phyloP scores from a whole-genome alignment of 2,797 vertebrate species.

The Lycodopsis pacificus region DNA sequence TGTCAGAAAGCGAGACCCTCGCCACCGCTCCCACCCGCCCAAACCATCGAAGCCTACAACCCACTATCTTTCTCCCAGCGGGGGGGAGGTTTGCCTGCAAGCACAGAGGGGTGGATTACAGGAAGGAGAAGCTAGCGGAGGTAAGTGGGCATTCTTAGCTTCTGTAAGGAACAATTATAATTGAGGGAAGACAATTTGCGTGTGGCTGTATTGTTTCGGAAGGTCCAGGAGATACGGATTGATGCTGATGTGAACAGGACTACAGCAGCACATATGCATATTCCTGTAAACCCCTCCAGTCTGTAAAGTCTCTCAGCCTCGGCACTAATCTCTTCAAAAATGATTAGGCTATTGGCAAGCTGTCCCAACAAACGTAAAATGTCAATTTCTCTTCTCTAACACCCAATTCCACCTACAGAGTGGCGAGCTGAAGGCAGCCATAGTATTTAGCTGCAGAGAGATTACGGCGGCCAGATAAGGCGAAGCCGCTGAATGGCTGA shows the following conservation, averaged over 20 bases:
- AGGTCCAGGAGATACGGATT: constrained; percentile 23
- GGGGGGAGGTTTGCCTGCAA: constrained; percentile 30
- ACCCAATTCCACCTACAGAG: constrained; percentile 56
- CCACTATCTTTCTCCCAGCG: constrained; percentile 53
- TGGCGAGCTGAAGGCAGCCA: constrained; percentile 55
- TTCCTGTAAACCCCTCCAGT: constrained; percentile 11
- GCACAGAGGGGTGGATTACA: constrained; percentile 47
- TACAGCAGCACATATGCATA: constrained; percentile 29
- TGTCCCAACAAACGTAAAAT: constrained; percentile 56
- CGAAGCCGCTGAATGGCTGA: constrained; percentile 71
- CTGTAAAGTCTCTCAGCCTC: constrained; percentile 57
- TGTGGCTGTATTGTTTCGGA: constrained; percentile 18
- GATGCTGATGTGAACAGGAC: constrained; percentile 16
- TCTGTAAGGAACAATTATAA: constrained; percentile 49
- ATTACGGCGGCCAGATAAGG: constrained; percentile 78
- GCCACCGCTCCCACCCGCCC: constrained; percentile 22
- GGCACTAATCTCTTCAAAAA: constrained; percentile 63
- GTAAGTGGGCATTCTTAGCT: constrained; percentile 34
- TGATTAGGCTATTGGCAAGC: constrained; percentile 52
- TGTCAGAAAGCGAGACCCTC: constrained; percentile 14
- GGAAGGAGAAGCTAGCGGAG: constrained; percentile 23
- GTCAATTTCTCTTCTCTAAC: constrained; percentile 49
- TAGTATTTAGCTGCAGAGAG: constrained; percentile 74
- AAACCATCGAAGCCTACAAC: constrained; percentile 60
- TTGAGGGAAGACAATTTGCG: constrained; percentile 21